Base-by-base conservation (phyloP, 37 sponge, comb jelly and placozoan genomes). In the Spongilla lacustris region DNA sequence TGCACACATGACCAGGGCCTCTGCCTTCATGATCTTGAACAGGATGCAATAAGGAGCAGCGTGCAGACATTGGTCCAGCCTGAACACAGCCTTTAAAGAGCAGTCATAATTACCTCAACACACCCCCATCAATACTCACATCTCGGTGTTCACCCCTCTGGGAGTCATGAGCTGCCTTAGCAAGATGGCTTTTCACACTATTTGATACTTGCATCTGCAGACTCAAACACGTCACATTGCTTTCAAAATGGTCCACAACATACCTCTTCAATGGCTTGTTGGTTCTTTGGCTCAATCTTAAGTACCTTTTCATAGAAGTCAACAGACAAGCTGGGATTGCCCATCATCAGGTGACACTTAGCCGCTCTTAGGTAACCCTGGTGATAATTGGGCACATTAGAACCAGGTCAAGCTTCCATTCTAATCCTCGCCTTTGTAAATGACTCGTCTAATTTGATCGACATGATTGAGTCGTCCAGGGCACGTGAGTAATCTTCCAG, bases 321-420 rank as follows among this genome's bases (percentile, higher is more conserved):
- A 23, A 84, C 85, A 10, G 99, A 91, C 17, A 88, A 83, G 29
- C 66, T 32, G 0, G 98, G 86, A 77, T 96, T 95, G 3, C 99
- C 99, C 69, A 93, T 2, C 67, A 91, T 93, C 66, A 98, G 69
- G 75, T 96, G 87, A 72, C 99, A 96, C 82, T 93, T 93, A 23
- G 92, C 97, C 46, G 91, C 85, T 33, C 99, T 85, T 13, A 96
- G 83, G 46, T 93, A 84, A 41, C 93, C 95, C 97, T 97, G 58
- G 21, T 66, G 23, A 36, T 21, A 22, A 36, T 35, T n/a, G 4
- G 71, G 17, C 5, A 68, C 4, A 11, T 21, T 33, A 13, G 13
- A 26, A 79, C 23, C 68, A 79, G 30, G 9, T 4, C 75, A 26
- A 23, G 41, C 70, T 0, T 75, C 38, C 58, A 49, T 75, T 33